Percentiles rank a stretch among this genome's conserved stretches.
These are phyloP conservation scores for Tribolium madens DNA, from an alignment of 1,140 invertebrate genomes.

Conservation along the genomic window DNA sequence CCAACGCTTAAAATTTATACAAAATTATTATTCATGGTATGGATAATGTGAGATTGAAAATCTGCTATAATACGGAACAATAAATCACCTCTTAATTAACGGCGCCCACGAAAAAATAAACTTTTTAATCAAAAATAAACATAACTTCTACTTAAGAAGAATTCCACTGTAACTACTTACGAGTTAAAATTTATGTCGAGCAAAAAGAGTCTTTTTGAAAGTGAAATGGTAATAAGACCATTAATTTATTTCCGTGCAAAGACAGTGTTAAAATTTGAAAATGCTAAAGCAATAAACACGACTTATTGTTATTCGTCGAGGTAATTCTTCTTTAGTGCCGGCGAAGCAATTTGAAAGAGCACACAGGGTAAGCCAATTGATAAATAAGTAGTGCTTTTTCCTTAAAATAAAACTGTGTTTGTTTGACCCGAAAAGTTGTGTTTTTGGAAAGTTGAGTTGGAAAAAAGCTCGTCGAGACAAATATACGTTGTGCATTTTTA, in stretches of 20 bases:
- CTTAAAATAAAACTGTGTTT: neutral
- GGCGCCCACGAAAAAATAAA: neutral
- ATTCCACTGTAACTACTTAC: no score
- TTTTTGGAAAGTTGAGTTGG: constrained; percentile 6
- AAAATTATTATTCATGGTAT: no score
- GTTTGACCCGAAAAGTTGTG: no score
- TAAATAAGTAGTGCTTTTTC: neutral
- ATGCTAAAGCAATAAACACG: neutral
- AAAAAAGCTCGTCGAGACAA: constrained; percentile 8
- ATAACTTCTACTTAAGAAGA: neutral
- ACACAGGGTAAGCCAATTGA: neutral
- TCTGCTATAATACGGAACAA: neutral
- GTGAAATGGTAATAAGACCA: neutral
- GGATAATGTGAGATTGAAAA: neutral
- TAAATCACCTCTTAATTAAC: neutral
- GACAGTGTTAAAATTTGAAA: neutral
- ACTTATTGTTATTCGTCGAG: neutral
- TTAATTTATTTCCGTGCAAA: neutral
- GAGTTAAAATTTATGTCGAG: neutral
- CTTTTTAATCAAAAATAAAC: neutral
- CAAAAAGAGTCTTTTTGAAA: neutral
- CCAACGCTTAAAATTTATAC: no score
- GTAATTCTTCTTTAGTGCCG: neutral
- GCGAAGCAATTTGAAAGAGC: neutral
- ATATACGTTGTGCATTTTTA: constrained; percentile 41